These are phyloP conservation scores for Cossypha niveicapilla DNA, from an alignment of 2,797 vertebrate species.

Conservation along the genomic window DNA sequence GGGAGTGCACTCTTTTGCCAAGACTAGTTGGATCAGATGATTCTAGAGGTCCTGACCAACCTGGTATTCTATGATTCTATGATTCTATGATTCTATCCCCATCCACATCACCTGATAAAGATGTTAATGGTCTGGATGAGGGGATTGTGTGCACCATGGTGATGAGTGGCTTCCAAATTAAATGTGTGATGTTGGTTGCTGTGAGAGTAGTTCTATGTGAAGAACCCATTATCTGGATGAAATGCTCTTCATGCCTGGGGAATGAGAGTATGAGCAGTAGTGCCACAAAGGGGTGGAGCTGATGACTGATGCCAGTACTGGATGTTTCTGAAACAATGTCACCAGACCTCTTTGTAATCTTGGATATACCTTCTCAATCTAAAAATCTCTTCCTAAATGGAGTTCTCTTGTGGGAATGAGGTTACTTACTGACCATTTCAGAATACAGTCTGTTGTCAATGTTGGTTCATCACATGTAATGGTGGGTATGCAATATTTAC, in stretches of 20 bases:
- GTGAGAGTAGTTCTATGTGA: neutral
- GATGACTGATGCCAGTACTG: neutral
- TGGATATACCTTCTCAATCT: neutral
- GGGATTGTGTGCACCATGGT: neutral
- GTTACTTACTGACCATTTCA: neutral
- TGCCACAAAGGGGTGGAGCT: neutral
- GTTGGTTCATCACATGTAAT: neutral
- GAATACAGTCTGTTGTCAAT: neutral
- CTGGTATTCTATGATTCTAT: neutral
- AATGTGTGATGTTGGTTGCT: neutral
- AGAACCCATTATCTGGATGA: neutral
- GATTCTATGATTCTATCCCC: neutral
- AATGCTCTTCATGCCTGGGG: neutral
- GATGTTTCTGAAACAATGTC: neutral
- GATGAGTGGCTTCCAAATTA: neutral
- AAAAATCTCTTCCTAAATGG: neutral
- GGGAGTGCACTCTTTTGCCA: neutral
- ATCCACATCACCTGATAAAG: neutral
- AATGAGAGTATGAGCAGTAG: accelerated
- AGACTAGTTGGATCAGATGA: too few species aligned
- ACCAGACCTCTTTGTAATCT: neutral
- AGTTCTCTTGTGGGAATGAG: neutral
- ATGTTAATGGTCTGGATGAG: neutral
- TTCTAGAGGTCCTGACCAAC: neutral
- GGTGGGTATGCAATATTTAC: neutral